Evolutionary conservation across 2,797 vertebrate species (phyloP).

Genomic region (Artibeus lituratus): DNA sequence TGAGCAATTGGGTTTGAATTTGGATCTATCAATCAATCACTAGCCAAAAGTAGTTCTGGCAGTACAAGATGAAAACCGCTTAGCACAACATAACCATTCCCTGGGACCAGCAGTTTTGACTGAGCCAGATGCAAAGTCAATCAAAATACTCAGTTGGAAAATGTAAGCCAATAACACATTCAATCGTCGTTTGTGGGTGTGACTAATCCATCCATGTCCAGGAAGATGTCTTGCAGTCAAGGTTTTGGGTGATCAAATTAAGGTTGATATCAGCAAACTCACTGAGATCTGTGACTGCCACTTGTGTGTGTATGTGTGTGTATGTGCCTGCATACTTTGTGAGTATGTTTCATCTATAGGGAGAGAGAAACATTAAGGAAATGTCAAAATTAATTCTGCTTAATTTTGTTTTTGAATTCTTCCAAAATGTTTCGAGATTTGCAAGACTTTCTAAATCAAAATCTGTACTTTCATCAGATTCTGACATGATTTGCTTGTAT

Average conservation of each 20-base stretch:
- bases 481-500: not conserved
- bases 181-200: slow-evolving; percentile 29
- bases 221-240: slow-evolving; percentile 47
- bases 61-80: slow-evolving; percentile 36
- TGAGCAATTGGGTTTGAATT: slow-evolving; percentile 65
- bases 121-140: slow-evolving; percentile 54
- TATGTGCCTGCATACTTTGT: not conserved
- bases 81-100: not conserved
- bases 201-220: slow-evolving; percentile 42
- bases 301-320: not conserved
- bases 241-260: slow-evolving; percentile 4
- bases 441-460: not conserved
- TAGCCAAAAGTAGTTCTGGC: slow-evolving; percentile 44
- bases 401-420: slow-evolving; percentile 22
- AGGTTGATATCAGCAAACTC: not conserved
- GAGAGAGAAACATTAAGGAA: not conserved
- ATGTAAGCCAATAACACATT: slow-evolving; percentile 46
- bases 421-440: slow-evolving; percentile 8
- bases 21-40: slow-evolving; percentile 65
- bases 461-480: not conserved
- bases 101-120: not conserved
- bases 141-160: slow-evolving; percentile 56
- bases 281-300: not conserved
- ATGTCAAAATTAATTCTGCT: not conserved
- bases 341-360: not conserved